A percentile compares a stretch with the other conserved stretches of the same genome.
Evolutionary conservation across 2,888 invertebrate species (phyloP).

Genomic region (Dichetophora obliterata): DNA sequence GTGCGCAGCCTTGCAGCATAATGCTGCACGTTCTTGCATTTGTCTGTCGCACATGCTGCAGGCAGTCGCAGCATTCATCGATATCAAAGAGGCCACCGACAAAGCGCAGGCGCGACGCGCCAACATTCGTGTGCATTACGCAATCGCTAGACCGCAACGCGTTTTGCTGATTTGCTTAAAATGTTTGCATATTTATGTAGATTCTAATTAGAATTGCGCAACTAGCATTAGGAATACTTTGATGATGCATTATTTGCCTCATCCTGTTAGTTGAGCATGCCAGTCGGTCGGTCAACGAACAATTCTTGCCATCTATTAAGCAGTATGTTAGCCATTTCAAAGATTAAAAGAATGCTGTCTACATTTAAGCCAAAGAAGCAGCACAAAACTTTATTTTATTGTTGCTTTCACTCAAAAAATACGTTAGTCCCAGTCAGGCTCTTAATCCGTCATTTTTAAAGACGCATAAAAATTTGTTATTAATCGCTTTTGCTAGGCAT

Average conservation of each 20-base stretch:
- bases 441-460: neutral
- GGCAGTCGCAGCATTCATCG: slow-evolving; percentile 9
- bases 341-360: too few relatives aligned
- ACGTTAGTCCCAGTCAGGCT: too few relatives aligned
- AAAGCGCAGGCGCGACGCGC: neutral
- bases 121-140: neutral
- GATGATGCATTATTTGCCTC: slow-evolving; percentile 31
- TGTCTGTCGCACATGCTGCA: neutral
- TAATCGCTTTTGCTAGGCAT: neutral
- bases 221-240: neutral
- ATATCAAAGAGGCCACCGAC: slow-evolving; percentile 30
- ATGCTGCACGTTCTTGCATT: neutral
- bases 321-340: too few relatives aligned
- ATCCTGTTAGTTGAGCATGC: neutral
- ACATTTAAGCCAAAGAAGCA: too few relatives aligned
- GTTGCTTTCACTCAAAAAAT: too few relatives aligned
- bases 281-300: neutral
- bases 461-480: neutral
- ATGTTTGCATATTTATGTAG: slow-evolving; percentile 17
- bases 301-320: too few relatives aligned
- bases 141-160: neutral
- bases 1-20: neutral
- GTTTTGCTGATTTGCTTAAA: neutral
- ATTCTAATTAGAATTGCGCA: slow-evolving; percentile 32
- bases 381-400: too few relatives aligned